phyloP scores from a whole-genome alignment of 1,140 invertebrate species.

The Anagrus nilaparvatae region DNA sequence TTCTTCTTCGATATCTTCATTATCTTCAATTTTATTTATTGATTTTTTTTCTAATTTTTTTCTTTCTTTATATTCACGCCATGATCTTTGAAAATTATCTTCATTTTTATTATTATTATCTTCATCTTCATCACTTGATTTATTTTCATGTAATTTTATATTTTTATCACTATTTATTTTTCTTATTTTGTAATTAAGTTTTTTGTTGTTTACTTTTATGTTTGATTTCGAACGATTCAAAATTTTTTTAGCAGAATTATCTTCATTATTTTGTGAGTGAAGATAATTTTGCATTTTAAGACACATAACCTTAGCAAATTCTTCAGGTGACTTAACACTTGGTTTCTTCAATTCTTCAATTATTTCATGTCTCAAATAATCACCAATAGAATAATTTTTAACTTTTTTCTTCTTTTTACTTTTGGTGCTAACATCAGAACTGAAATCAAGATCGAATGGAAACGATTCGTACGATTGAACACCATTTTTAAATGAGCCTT shows the following conservation, averaged over 20 bases:
- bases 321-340: constrained; percentile 9
- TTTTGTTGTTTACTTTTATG: constrained; percentile 2
- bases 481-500: constrained; percentile 31
- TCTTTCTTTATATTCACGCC: constrained; percentile 33
- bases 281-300: too few species aligned
- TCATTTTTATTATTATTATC: constrained; percentile 5
- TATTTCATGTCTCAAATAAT: constrained; percentile 30
- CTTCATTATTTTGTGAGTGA: too few species aligned
- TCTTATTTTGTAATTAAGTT: too few species aligned
- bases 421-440: too few species aligned
- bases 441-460: constrained; percentile 6
- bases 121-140: constrained; percentile 2
- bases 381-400: constrained; percentile 26
- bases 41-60: constrained; percentile 24
- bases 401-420: neutral
- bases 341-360: constrained; percentile 21
- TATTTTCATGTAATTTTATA: too few species aligned
- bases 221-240: too few species aligned
- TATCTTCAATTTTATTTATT: too few species aligned
- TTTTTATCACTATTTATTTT: too few species aligned
- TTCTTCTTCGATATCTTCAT: constrained; percentile 21
- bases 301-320: too few species aligned
- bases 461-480: constrained; percentile 27
- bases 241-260: too few species aligned
- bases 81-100: constrained; percentile 30